These are phyloP conservation scores for Drosophila niveifrons DNA, from an alignment of 2,888 invertebrate genomes.

Conservation along the genomic window DNA sequence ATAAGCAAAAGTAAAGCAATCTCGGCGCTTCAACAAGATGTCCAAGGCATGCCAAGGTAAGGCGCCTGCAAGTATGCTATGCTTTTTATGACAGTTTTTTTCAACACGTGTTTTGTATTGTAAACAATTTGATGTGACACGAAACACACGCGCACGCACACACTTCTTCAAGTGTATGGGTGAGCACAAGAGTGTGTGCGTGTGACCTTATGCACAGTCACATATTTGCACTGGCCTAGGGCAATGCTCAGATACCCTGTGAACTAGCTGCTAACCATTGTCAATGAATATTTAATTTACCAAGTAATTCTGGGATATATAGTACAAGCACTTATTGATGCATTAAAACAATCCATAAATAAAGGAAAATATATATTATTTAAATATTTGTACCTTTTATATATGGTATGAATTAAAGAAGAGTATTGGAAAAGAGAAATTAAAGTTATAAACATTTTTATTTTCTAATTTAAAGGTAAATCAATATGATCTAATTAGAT, in stretches of 20 bases:
- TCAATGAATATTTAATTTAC: not conserved
- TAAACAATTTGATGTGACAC: slow-evolving; percentile 70
- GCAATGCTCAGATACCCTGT: slow-evolving; percentile 11
- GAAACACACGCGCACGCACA: slow-evolving; percentile 19
- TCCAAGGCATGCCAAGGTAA: slow-evolving; percentile 46
- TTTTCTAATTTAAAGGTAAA: too few species aligned
- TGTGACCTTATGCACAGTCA: slow-evolving; percentile 40
- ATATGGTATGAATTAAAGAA: too few species aligned
- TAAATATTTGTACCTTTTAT: too few species aligned
- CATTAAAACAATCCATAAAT: too few species aligned
- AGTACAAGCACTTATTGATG: too few species aligned
- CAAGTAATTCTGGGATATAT: too few species aligned
- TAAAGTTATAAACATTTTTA: too few species aligned
- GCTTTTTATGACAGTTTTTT: slow-evolving; percentile 51
- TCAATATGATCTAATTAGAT: too few species aligned
- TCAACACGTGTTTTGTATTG: slow-evolving; percentile 75
- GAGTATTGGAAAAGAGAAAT: too few species aligned
- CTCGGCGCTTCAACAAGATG: slow-evolving; percentile 25
- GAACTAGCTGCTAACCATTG: not conserved
- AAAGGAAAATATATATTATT: too few species aligned
- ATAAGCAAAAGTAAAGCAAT: not conserved
- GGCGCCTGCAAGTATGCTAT: slow-evolving; percentile 43
- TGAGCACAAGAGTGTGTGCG: not conserved
- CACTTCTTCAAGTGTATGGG: slow-evolving; percentile 3
- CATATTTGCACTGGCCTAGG: slow-evolving; percentile 48